phyloP scores from a whole-genome alignment of 2,888 invertebrate genomes.

The Xestia rhomboidea region DNA sequence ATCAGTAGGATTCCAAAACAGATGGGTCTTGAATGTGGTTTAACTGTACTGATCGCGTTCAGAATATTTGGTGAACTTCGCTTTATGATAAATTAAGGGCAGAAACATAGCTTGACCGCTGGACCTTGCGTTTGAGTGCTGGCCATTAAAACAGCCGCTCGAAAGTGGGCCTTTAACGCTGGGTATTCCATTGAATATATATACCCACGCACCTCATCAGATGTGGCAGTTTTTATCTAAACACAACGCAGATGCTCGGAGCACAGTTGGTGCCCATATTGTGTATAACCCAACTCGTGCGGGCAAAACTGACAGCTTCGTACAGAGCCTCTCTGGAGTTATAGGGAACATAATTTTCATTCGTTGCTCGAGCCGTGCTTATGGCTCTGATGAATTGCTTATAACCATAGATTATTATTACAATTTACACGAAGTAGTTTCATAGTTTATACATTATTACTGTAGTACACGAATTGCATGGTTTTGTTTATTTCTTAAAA shows the following conservation, averaged over 20 bases:
- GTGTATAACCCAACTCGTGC: background rate
- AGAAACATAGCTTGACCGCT: background rate
- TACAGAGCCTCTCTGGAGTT: background rate
- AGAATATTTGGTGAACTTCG: background rate
- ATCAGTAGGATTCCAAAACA: background rate
- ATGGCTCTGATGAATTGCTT: background rate
- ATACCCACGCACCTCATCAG: background rate
- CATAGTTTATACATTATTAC: background rate
- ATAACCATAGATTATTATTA: conserved; percentile 12
- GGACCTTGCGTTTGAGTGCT: background rate
- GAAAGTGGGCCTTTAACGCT: background rate
- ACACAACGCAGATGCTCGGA: background rate
- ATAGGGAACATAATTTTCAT: background rate
- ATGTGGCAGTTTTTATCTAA: too few relatives aligned
- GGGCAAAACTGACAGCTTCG: background rate
- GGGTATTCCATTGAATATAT: too few relatives aligned
- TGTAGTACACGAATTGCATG: background rate
- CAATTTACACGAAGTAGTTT: background rate
- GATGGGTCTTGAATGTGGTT: background rate
- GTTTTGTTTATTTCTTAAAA: conserved; percentile 10
- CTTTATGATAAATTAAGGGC: conserved; percentile 31
- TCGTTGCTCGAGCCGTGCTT: background rate
- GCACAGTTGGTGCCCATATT: background rate
- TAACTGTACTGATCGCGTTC: background rate
- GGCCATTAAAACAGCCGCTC: background rate